These are phyloP conservation scores for Onychostruthus taczanowskii DNA, from an alignment of 2,113 vertebrate genomes.

Conservation along the genomic window DNA sequence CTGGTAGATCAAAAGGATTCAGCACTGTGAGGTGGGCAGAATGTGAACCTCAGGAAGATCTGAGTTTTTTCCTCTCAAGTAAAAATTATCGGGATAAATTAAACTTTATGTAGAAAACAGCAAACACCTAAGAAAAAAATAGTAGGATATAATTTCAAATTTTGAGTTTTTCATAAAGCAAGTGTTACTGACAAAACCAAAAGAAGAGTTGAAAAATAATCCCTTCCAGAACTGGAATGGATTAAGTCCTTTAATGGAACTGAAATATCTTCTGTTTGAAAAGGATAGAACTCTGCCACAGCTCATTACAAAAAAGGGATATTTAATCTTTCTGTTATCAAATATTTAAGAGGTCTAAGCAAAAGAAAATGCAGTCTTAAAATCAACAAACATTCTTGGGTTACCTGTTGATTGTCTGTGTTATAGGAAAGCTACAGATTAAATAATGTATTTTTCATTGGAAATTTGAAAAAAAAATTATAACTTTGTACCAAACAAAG, in stretches of 20 bases:
- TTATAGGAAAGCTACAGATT: neutral
- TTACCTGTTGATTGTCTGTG: neutral
- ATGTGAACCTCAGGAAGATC: neutral
- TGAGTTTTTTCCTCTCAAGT: neutral
- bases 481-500: neutral
- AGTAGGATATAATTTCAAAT: neutral
- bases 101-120: neutral
- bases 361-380: neutral
- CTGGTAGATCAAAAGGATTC: neutral
- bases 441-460: neutral
- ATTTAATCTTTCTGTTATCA: neutral
- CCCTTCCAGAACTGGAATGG: neutral
- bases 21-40: neutral
- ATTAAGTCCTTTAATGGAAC: neutral
- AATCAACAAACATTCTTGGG: neutral
- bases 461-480: neutral
- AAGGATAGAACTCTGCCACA: neutral
- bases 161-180: neutral
- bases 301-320: neutral
- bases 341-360: neutral
- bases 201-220: neutral
- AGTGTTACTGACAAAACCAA: neutral
- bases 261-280: neutral
- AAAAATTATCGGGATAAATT: neutral
- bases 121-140: accelerated